Conservation (phyloP, 2,113 vertebrate species). For the Pterophyllum scalare region DNA sequence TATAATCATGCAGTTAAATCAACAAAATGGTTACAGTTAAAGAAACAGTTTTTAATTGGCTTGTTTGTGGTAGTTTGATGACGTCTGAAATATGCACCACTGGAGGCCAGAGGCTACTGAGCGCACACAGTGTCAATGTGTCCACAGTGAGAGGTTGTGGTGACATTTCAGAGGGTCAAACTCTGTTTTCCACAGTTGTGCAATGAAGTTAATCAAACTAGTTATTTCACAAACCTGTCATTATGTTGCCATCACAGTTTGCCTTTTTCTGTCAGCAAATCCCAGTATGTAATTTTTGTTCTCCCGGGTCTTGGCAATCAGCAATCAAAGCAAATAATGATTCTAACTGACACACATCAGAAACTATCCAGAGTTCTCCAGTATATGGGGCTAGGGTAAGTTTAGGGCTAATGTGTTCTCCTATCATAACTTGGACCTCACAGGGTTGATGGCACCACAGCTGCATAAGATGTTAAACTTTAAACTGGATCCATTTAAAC, state of each 20-base stretch:
- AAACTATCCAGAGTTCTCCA: background rate
- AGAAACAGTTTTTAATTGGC: slow-evolving; percentile 6
- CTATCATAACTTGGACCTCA: background rate
- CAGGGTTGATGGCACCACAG: background rate
- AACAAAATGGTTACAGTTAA: background rate
- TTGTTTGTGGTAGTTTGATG: slow-evolving; percentile 12
- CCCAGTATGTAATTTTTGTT: background rate
- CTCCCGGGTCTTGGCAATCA: background rate
- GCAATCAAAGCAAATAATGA: background rate
- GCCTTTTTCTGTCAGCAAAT: background rate
- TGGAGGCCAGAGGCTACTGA: background rate
- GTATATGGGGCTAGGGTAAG: background rate
- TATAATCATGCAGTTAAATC: too few relatives aligned
- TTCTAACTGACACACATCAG: background rate
- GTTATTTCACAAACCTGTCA: slow-evolving; percentile 25
- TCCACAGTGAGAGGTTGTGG: background rate
- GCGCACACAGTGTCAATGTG: background rate
- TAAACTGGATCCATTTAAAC: background rate
- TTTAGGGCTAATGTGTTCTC: background rate
- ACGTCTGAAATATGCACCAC: slow-evolving; percentile 10
- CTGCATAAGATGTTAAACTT: background rate
- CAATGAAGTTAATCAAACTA: slow-evolving; percentile 1
- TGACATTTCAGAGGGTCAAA: background rate
- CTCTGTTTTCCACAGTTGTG: slow-evolving; percentile 13
- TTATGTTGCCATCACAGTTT: slow-evolving; percentile 9